phyloP scores from a whole-genome alignment of 2,113 vertebrate genomes.

The Crotalus horridus region DNA sequence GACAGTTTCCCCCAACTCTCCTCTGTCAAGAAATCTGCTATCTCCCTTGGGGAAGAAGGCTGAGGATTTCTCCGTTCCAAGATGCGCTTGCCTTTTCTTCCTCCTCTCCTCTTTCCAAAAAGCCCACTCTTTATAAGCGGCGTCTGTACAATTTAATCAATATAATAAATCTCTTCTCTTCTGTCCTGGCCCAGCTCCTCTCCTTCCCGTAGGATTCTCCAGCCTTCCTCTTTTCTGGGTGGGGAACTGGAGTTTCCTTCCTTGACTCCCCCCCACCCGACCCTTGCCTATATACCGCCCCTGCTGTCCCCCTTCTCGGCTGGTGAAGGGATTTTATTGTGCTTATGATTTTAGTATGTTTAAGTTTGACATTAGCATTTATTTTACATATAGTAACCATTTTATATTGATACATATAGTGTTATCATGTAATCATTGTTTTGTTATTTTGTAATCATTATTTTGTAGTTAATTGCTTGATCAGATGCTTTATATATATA shows the following conservation, averaged over 20 bases:
- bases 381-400: too few species aligned
- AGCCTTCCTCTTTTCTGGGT: background rate
- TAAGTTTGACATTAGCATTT: too few species aligned
- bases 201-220: background rate
- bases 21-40: background rate
- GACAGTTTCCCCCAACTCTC: background rate
- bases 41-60: background rate
- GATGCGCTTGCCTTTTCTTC: background rate
- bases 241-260: conserved; percentile 5
- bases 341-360: too few species aligned
- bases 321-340: background rate
- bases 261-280: background rate
- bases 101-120: background rate
- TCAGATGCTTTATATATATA: too few species aligned
- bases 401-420: too few species aligned
- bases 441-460: too few species aligned
- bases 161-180: background rate
- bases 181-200: too few species aligned
- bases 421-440: too few species aligned
- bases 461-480: too few species aligned
- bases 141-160: background rate
- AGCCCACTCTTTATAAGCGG: background rate
- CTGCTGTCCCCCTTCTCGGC: background rate
- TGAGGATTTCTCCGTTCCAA: background rate
- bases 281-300: conserved; percentile 6